Percentiles rank a stretch among this genome's conserved stretches.
phyloP scores from a whole-genome alignment of 2,888 invertebrate species.

The Eugnorisma glareosa region DNA sequence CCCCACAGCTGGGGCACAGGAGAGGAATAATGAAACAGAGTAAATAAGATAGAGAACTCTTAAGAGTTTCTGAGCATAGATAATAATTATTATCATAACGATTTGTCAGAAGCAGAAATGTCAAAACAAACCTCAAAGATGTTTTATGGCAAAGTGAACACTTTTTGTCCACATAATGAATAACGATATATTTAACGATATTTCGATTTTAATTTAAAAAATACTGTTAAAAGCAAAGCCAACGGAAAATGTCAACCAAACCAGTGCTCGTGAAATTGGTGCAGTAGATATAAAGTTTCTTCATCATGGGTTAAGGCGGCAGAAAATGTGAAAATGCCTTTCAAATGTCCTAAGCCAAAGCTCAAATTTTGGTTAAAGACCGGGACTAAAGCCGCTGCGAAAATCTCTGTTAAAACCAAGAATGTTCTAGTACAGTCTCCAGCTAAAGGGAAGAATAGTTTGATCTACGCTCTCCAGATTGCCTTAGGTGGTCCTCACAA shows the following conservation, averaged over 20 bases:
- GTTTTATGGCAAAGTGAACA: not conserved
- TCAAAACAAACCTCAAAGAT: constrained; percentile 26
- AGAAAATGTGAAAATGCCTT: constrained; percentile 25
- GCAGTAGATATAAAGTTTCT: not conserved
- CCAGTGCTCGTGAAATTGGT: not conserved
- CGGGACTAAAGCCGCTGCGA: not conserved
- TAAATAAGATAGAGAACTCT: not conserved
- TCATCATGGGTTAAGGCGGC: constrained; percentile 1
- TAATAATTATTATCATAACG: not conserved
- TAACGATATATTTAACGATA: not conserved
- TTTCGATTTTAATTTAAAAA: not conserved
- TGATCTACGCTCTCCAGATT: not conserved
- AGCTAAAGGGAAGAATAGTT: not conserved
- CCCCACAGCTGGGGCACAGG: not conserved
- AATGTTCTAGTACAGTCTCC: not conserved
- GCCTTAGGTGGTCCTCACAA: not conserved
- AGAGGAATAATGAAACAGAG: not conserved
- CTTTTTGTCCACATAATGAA: not conserved
- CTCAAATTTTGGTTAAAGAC: not conserved
- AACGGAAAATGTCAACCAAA: not conserved
- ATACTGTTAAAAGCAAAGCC: not conserved
- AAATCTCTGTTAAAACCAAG: constrained; percentile 1
- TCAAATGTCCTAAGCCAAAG: not conserved
- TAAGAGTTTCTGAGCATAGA: not conserved
- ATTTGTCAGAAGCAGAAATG: constrained; percentile 4